Evolutionary conservation across 2,113 vertebrate genomes (phyloP).

Genomic region (Anser brachyrhynchus): DNA sequence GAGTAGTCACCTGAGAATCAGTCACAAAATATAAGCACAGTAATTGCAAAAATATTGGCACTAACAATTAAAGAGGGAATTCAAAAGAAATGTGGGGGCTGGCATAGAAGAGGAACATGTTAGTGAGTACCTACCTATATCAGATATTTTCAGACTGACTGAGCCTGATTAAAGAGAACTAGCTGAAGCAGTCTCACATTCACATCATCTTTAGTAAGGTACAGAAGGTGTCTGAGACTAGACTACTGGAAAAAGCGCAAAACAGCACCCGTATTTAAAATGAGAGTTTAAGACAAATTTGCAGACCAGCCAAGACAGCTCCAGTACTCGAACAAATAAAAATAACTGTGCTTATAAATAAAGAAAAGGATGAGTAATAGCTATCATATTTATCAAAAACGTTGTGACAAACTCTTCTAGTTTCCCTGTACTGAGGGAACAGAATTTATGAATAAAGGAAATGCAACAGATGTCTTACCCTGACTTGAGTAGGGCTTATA

Average conservation of each 20-base stretch:
- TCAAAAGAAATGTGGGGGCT: not conserved
- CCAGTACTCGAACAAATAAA: not conserved
- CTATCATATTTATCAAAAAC: not conserved
- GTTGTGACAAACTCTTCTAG: not conserved
- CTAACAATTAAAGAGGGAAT: not conserved
- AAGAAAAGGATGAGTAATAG: not conserved
- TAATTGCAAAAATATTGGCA: not conserved
- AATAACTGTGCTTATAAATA: not conserved
- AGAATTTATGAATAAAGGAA: not conserved
- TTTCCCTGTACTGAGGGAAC: not conserved
- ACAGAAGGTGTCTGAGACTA: not conserved
- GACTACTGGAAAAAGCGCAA: not conserved
- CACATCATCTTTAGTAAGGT: not conserved
- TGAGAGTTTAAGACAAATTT: not conserved
- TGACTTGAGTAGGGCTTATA: not conserved
- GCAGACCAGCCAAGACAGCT: not conserved
- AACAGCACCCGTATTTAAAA: not conserved
- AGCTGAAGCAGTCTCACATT: not conserved
- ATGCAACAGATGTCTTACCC: not conserved
- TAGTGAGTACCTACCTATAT: not conserved
- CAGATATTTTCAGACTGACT: not conserved
- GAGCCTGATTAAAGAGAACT: not conserved
- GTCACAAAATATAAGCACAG: not conserved
- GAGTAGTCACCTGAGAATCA: not conserved
- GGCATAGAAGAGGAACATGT: not conserved